Percentiles rank a stretch among this genome's conserved stretches.
Conservation (phyloP, 2,113 vertebrate genomes). For the Rhinichthys klamathensis region DNA sequence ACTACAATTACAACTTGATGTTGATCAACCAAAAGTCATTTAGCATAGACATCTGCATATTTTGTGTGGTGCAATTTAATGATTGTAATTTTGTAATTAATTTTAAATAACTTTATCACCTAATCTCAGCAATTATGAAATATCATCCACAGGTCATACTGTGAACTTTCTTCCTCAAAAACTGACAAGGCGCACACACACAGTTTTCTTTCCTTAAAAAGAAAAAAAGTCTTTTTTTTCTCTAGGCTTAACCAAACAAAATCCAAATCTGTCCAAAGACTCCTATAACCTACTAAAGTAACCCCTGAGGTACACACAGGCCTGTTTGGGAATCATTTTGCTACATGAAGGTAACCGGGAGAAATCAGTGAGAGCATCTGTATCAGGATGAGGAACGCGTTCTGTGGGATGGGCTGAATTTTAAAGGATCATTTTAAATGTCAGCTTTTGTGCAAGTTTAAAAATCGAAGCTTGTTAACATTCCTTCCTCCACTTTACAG, state of each 20-base stretch:
- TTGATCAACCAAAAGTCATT: background rate
- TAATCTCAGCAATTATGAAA: background rate
- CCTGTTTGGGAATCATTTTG: background rate
- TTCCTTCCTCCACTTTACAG: slow-evolving; percentile 72
- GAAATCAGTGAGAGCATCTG: background rate
- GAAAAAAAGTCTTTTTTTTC: slow-evolving; percentile 65
- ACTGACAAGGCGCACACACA: slow-evolving; percentile 55
- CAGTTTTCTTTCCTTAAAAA: slow-evolving; percentile 63
- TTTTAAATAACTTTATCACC: too few species aligned
- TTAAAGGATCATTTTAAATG: slow-evolving; percentile 66
- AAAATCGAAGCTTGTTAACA: slow-evolving; percentile 79
- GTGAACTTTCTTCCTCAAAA: slow-evolving; percentile 51
- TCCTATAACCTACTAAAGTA: background rate
- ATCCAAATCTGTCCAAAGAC: slow-evolving; percentile 45
- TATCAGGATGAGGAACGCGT: slow-evolving; percentile 27
- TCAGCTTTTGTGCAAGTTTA: slow-evolving; percentile 71
- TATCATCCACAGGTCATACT: background rate
- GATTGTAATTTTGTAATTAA: background rate
- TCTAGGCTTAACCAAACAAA: slow-evolving; percentile 64
- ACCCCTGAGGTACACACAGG: background rate
- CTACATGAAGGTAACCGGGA: background rate
- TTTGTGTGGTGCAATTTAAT: background rate
- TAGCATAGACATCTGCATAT: background rate
- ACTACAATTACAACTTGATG: too few species aligned
- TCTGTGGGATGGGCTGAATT: background rate